Percentiles rank a stretch among this genome's conserved stretches.
Evolutionary conservation across 2,113 vertebrate genomes (phyloP).

Genomic region (Takifugu flavidus): DNA sequence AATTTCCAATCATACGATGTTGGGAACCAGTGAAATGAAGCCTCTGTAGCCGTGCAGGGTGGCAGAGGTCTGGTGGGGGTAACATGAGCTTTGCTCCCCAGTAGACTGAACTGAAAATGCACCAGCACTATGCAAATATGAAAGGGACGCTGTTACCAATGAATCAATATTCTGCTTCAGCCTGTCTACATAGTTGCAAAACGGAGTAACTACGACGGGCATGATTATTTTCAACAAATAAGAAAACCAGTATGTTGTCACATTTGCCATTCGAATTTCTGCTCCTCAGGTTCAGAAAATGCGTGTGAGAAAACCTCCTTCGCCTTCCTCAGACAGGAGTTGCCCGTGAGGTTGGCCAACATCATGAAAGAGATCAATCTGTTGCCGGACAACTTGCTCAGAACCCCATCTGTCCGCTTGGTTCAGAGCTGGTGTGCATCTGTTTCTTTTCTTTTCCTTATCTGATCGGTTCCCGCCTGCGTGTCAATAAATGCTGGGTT

Average conservation of each 20-base stretch:
- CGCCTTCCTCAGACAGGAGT: slow-evolving; percentile 90
- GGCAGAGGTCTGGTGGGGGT: no score
- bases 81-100: no score
- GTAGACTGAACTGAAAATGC: no score
- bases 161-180: no score
- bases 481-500: neutral
- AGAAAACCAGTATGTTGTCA: neutral
- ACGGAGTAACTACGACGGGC: no score
- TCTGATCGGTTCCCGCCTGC: neutral
- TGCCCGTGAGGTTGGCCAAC: slow-evolving; percentile 92
- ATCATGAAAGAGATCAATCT: slow-evolving; percentile 98
- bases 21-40: no score
- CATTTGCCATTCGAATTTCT: neutral
- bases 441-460: no score
- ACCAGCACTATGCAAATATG: no score
- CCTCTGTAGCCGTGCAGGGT: no score
- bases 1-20: no score
- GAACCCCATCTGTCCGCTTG: slow-evolving; percentile 89
- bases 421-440: slow-evolving; percentile 89
- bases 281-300: slow-evolving; percentile 85
- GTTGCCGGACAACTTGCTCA: slow-evolving; percentile 90
- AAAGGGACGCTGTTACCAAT: no score
- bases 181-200: no score
- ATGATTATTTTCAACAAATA: neutral
- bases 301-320: slow-evolving; percentile 96